Evolutionary conservation across 2,797 vertebrate genomes (phyloP).

Genomic region (Emydoidea blandingii): DNA sequence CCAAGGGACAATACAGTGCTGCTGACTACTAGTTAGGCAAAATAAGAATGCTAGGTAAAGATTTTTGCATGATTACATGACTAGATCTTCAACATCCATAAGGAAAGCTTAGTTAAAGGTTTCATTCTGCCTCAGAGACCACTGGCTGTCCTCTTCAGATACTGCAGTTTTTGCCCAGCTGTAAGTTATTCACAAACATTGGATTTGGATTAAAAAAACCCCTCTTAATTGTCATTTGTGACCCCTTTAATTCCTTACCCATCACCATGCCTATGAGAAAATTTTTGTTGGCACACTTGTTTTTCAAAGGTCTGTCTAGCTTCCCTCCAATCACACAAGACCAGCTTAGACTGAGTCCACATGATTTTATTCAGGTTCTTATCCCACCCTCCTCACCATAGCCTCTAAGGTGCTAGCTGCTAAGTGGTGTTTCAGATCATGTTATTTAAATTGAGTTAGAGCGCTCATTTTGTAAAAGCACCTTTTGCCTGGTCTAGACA

Average conservation of each 20-base stretch:
- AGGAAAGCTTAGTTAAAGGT: neutral
- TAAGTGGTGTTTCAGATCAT: neutral
- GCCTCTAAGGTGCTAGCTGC: neutral
- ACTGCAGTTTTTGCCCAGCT: neutral
- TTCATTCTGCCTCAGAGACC: neutral
- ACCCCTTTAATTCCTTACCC: neutral
- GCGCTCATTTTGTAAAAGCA: neutral
- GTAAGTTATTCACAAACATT: neutral
- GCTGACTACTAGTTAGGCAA: neutral
- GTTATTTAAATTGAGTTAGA: neutral
- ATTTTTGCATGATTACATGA: neutral
- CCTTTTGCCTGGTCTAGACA: neutral
- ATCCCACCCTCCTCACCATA: neutral
- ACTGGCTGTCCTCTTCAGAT: neutral
- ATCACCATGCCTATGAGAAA: neutral
- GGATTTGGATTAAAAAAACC: neutral
- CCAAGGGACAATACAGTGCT: neutral
- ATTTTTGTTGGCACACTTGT: neutral
- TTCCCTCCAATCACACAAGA: neutral
- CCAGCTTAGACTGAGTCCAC: neutral
- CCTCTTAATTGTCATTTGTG: neutral
- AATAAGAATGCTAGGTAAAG: neutral
- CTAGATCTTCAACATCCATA: neutral
- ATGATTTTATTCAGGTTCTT: neutral
- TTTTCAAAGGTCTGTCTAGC: neutral